Percentiles rank a stretch among this genome's conserved stretches.
Conservation (phyloP, 2,113 vertebrate genomes). For the Petromus typicus region DNA sequence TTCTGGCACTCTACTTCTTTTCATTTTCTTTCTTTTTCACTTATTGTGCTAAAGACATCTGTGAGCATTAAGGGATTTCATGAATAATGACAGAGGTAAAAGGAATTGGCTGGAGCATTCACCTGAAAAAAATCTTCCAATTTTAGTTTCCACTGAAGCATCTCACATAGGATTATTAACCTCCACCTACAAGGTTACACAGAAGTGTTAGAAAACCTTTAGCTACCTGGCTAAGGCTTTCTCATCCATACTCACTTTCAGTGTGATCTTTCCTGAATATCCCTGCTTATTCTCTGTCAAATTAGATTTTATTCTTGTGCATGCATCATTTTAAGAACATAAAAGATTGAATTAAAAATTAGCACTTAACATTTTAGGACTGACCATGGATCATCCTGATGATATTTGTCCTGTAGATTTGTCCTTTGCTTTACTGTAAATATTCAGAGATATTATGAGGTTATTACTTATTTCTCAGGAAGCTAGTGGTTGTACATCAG, state of each 20-base stretch:
- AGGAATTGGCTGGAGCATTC: background rate
- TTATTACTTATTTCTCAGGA: background rate
- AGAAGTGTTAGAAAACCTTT: background rate
- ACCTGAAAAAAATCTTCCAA: background rate
- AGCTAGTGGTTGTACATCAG: background rate
- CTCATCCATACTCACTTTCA: background rate
- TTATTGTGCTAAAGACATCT: background rate
- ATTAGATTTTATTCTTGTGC: background rate
- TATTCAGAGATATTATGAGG: background rate
- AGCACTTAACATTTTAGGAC: background rate
- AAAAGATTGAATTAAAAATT: background rate
- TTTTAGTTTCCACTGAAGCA: background rate
- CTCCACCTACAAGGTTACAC: background rate
- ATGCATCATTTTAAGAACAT: background rate
- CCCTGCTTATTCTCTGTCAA: background rate
- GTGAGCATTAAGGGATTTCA: background rate
- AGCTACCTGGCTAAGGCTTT: background rate
- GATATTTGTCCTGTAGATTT: background rate
- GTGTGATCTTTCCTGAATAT: background rate
- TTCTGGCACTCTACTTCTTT: background rate
- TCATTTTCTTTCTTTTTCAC: background rate
- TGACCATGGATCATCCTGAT: background rate
- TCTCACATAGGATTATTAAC: background rate
- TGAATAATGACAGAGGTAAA: constrained; percentile 16
- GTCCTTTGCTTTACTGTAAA: background rate